Evolutionary conservation across 2,113 vertebrate species (phyloP), one percentile per base, ranked within the genome.

Genomic region (Hemiscyllium ocellatum): DNA sequence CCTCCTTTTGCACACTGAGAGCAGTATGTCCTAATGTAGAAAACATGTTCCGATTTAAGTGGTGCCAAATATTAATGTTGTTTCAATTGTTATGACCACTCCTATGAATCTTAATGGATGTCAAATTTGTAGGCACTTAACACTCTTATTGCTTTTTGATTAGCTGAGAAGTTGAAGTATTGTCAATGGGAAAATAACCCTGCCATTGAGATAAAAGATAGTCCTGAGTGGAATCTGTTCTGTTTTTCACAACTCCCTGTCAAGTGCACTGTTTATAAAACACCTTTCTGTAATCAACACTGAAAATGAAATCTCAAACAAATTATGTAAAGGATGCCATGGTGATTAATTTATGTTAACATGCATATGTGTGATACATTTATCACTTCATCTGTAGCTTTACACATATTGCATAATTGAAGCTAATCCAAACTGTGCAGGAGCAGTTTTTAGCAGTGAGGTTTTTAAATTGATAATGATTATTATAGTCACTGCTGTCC

Each of bases 261-360:
- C 47, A 72, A 95, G 69, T 72, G 66, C 24, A 29, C 37, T 95
- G 94, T 95, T 95, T 72, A 95, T 47, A 76, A 94, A 95, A 95
- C 94, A 95, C 94, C 42, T 95, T 95, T 76, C 26, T 72, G 68
- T 33, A 93, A 93, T 95, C 42, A 95, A 72, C 42, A 72, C 66
- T 17, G 94, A 95, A 95, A 72, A 95, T 95, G 68, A 72, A 95
- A 95, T 93, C 61, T 37, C n/a, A 93, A 93, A 93, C 89, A 93
- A 93, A 93, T 93, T 93, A 93, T 93, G 89, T 93, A 93, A 93
- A 93, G 89, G 89, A 93, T 61, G n/a, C 89, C 89, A 93, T 95
- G 94, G 94, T 70, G 94, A 76, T 95, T 95, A 70, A 95, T 95
- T 95, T 95, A 72, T 95, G 94, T 95, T 72, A 72, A 50, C 94